These are phyloP conservation scores for Sebastes cheni DNA, from an alignment of 2,797 vertebrate species.

Conservation along the genomic window DNA sequence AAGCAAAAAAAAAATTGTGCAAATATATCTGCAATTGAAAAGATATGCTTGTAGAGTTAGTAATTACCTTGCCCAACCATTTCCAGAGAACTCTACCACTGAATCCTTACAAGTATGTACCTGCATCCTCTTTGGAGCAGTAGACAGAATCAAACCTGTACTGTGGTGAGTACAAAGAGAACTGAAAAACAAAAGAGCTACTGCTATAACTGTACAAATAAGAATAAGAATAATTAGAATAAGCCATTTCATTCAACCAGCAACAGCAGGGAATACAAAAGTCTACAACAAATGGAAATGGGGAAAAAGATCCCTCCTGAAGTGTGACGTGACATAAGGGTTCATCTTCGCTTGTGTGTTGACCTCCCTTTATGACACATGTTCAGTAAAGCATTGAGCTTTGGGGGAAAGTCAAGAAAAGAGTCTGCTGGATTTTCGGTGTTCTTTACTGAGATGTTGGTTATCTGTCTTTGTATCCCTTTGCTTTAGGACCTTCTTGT, in stretches of 20 bases:
- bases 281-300: conserved; percentile 75
- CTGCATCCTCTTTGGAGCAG: conserved; percentile 9
- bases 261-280: conserved; percentile 11
- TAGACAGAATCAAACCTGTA: conserved; percentile 14
- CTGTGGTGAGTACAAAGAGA: not conserved
- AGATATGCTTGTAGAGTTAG: not conserved
- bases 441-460: conserved; percentile 22
- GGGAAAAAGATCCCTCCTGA: conserved; percentile 77
- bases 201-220: conserved; percentile 14
- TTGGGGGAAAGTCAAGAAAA: conserved; percentile 6
- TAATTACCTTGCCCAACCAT: conserved; percentile 57
- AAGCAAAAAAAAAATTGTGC: not conserved
- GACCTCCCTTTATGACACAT: conserved; percentile 50
- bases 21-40: conserved; percentile 18
- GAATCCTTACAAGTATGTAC: conserved; percentile 22
- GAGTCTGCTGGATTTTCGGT: conserved; percentile 23
- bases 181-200: conserved; percentile 25
- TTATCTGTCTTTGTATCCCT: conserved; percentile 18
- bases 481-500: not conserved
- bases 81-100: conserved; percentile 21
- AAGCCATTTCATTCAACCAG: conserved; percentile 28
- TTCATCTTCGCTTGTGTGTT: conserved; percentile 69
- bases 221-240: not conserved
- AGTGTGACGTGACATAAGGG: conserved; percentile 74
- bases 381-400: conserved; percentile 25